Percentiles rank a stretch among this genome's conserved stretches.
Conservation (phyloP, 2,888 invertebrate genomes). For the Patella ulyssiponensis region DNA sequence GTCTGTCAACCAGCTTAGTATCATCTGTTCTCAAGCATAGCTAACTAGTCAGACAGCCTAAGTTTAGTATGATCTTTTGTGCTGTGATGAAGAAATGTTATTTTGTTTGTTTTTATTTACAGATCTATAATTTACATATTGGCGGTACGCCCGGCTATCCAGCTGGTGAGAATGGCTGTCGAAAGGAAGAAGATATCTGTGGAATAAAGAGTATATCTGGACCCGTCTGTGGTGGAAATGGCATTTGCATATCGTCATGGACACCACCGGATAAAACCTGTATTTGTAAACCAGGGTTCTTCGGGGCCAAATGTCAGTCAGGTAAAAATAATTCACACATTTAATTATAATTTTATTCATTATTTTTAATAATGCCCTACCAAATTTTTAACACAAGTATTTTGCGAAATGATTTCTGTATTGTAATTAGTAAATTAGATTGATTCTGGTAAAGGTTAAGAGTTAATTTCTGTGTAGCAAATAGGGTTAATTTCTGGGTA, state of each 20-base stretch:
- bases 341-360: neutral
- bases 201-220: constrained; percentile 42
- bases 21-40: too few relatives aligned
- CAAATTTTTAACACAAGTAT: too few relatives aligned
- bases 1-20: too few relatives aligned
- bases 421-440: too few relatives aligned
- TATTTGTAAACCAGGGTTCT: constrained; percentile 95
- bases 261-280: constrained; percentile 79
- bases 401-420: too few relatives aligned
- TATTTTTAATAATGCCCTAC: too few relatives aligned
- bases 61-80: neutral
- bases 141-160: constrained; percentile 85
- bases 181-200: constrained; percentile 92
- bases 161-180: constrained; percentile 80
- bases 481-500: too few relatives aligned
- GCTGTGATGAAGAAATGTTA: constrained; percentile 8
- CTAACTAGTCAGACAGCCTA: neutral
- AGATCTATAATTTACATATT: constrained; percentile 87
- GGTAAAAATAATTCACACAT: neutral
- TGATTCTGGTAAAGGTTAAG: too few relatives aligned
- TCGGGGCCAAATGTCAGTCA: constrained; percentile 77
- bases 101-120: constrained; percentile 53
- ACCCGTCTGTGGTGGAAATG: constrained; percentile 72
- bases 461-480: too few relatives aligned
- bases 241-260: constrained; percentile 88